Evolutionary conservation across 2,113 vertebrate species (phyloP), one percentile per base, ranked within the genome.

Genomic region (Peromyscus californicus): DNA sequence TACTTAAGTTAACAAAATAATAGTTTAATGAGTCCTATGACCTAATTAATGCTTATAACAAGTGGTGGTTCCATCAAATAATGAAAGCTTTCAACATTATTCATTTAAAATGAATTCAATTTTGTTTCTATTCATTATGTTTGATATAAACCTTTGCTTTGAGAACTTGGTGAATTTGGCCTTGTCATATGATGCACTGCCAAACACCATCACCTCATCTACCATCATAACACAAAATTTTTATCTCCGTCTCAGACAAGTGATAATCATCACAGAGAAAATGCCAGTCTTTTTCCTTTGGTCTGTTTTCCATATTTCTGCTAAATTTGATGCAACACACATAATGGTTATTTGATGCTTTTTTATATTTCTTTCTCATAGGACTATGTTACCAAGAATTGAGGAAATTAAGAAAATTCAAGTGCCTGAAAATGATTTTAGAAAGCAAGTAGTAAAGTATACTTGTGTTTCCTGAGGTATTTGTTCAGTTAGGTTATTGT

Each of bases 51-150:
- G 45, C n/a, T 76, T 96, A 26, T 54, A 95, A 51, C 63, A 51
- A 91, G 33, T 29, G 24, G 1, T 51, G 65, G 6, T 70, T 85
- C 10, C 15, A 90, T 48, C 5, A 7, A 36, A 59, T 42, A 72
- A 83, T 63, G 16, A 61, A 93, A 92, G 70, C 0, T 74, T 92
- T 61, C 48, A 6, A 54, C 15, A 90, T 3, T 75, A 51, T 87
- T 89, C 70, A 63, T 93, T 95, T 89, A 84, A 80, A 17, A 91
- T 16, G 86, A 63, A 90, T 42, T 93, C 59, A 67, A 76, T 83
- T 90, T 67, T 13, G 7, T 88, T 96, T 88, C 45, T 84, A 1
- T 70, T n/a, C 63, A 65, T 65, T 54, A 74, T 0, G 45, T 74
- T 75, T 89, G 80, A 33, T 78, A 63, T 48, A 88, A 79, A 88